phyloP scores from a whole-genome alignment of 1,140 invertebrate species.

The Solen grandis region DNA sequence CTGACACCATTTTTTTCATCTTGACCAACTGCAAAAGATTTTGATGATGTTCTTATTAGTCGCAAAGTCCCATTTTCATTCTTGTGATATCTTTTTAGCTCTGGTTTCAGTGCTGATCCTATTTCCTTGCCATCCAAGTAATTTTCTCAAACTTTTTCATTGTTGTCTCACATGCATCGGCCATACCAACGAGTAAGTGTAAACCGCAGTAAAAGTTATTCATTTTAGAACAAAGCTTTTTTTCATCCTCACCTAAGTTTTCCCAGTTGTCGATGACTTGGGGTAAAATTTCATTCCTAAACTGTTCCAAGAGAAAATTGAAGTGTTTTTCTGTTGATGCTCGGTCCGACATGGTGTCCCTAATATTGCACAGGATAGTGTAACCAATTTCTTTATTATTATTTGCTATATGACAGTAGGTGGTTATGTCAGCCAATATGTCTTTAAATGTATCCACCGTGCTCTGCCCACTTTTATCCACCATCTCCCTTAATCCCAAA shows the following conservation, averaged over 20 bases:
- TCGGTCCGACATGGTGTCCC: slow-evolving; percentile 51
- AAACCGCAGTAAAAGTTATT: slow-evolving; percentile 44
- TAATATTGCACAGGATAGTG: slow-evolving; percentile 33
- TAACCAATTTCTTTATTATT: slow-evolving; percentile 9
- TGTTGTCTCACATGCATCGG: background rate
- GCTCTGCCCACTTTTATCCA: slow-evolving; percentile 21
- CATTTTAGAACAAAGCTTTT: slow-evolving; percentile 16
- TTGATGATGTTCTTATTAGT: slow-evolving; percentile 35
- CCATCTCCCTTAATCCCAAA: slow-evolving; percentile 30
- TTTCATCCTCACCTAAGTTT: slow-evolving; percentile 13
- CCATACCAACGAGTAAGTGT: slow-evolving; percentile 14
- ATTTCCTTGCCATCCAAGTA: slow-evolving; percentile 19
- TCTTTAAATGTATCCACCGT: slow-evolving; percentile 34
- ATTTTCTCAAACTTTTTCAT: slow-evolving; percentile 16
- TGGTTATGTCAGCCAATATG: slow-evolving; percentile 8
- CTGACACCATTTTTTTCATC: slow-evolving; percentile 57
- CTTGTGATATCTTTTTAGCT: slow-evolving; percentile 17
- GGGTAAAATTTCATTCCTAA: slow-evolving; percentile 37
- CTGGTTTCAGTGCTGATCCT: slow-evolving; percentile 1
- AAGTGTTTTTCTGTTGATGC: slow-evolving; percentile 54
- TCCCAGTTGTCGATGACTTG: slow-evolving; percentile 24
- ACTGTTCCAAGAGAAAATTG: slow-evolving; percentile 41
- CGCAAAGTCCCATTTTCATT: slow-evolving; percentile 44
- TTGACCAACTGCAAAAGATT: slow-evolving; percentile 39
- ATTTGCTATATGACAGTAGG: slow-evolving; percentile 24